Conservation (phyloP, 2,888 invertebrate genomes). For the Octodonta nipae region DNA sequence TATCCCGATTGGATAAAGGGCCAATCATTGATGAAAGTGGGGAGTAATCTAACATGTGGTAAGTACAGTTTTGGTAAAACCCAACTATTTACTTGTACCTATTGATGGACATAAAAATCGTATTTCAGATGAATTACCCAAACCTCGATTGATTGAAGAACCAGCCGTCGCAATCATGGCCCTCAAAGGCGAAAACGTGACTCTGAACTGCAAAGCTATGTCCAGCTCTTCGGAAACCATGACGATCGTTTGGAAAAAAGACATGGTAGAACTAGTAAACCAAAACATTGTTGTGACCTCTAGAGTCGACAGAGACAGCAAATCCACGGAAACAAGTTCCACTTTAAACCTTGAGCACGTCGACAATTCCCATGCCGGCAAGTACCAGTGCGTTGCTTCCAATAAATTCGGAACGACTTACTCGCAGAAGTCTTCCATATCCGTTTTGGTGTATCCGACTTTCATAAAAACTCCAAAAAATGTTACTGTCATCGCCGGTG, state of each 20-base stretch:
- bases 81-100: not conserved
- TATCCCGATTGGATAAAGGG: conserved; percentile 69
- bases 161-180: conserved; percentile 70
- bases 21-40: conserved; percentile 51
- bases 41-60: conserved; percentile 56
- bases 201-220: conserved; percentile 68
- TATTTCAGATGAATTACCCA: conserved; percentile 59
- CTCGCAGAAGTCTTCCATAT: conserved; percentile 72
- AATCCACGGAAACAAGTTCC: conserved; percentile 56
- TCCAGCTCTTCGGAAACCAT: conserved; percentile 64
- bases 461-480: conserved; percentile 76
- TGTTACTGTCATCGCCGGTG: conserved; percentile 71
- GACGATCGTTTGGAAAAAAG: conserved; percentile 77
- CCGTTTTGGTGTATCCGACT: conserved; percentile 75
- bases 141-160: conserved; percentile 70
- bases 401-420: conserved; percentile 83
- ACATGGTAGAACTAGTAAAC: conserved; percentile 50
- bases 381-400: conserved; percentile 84
- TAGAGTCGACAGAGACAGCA: conserved; percentile 38
- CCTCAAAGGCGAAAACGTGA: conserved; percentile 76
- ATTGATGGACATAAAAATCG: conserved; percentile 2
- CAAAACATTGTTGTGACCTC: conserved; percentile 21
- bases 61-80: no score
- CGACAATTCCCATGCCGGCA: conserved; percentile 68
- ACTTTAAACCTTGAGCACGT: conserved; percentile 61